A percentile compares a stretch with the other conserved stretches of the same genome.
These are phyloP conservation scores for Diuraphis noxia DNA, from an alignment of 1,140 invertebrate species.

Conservation along the genomic window DNA sequence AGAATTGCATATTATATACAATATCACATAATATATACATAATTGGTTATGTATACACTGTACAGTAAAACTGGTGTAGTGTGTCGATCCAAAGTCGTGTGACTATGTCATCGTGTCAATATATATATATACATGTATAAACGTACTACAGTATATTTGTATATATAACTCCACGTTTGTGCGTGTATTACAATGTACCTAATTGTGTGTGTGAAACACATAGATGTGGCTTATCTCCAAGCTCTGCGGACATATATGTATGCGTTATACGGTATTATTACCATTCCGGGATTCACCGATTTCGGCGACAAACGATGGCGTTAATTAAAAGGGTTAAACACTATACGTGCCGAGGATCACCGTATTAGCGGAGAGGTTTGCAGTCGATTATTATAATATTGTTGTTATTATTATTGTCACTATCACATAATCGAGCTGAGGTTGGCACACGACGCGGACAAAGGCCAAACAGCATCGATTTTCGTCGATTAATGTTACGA, in stretches of 20 bases:
- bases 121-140: not conserved
- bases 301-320: conserved; percentile 4
- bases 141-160: not conserved
- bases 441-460: not conserved
- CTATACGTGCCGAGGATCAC: not conserved
- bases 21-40: not conserved
- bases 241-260: not conserved
- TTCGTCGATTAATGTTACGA: not conserved
- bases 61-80: not conserved
- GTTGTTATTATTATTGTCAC: not conserved
- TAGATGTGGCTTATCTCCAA: not conserved
- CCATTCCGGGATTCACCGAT: not conserved
- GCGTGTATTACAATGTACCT: not conserved
- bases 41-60: not conserved
- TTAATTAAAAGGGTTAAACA: conserved; percentile 37
- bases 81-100: not conserved
- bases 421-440: not conserved
- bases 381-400: not conserved
- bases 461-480: not conserved
- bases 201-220: no score
- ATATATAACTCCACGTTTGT: no score
- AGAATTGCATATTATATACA: not conserved
- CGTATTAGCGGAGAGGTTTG: not conserved
- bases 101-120: not conserved
- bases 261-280: not conserved